Evolutionary conservation across 2,797 vertebrate species (phyloP), one percentile per base, ranked within the genome.

Genomic region (Peromyscus eremicus): DNA sequence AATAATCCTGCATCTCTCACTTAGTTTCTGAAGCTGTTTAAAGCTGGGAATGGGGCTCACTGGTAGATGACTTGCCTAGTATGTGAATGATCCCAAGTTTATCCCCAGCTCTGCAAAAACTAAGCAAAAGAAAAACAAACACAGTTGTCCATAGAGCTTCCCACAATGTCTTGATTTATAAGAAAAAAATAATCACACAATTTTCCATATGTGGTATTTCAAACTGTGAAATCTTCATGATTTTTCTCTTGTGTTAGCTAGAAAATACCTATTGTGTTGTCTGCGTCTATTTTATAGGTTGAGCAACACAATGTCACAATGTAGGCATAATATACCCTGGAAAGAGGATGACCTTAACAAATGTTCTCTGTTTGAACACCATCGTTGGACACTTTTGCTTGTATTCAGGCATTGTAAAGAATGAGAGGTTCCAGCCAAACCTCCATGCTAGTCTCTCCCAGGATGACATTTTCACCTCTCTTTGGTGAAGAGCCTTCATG

Each of bases 261-360:
- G 32, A 37, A 89, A 57, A 94, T 62, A 89, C 25, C 92, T 92
- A 97, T 91, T 94, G 68, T 79, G 2, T 52, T 70, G 7, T 12
- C 68, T 29, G 6, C 66, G 17, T 84, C 55, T 92, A 43, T 77
- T 94, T 77, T 37, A 37, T 32, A 82, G 34, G n/a, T 87, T 60
- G 91, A 46, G 37, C 55, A 95, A 75, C n/a, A 86, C 64, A 71
- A 52, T 40, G 9, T 3, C 73, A 57, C 34, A 66, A 77, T 66
- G 43, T 40, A 81, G 49, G 80, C 4, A 81, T 57, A 68, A 68
- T 55, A 86, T n/a, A 9, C 10, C 90, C 85, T 94, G 86, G 80
- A 97, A 93, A 91, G 79, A 87, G 66, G 94, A 95, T 70, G 64
- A 89, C 83, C 83, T 89, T 89, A 93, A 86, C 70, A 96, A 94